Base-by-base conservation (phyloP, 2,888 invertebrate species). In the Latrodectus elegans region DNA sequence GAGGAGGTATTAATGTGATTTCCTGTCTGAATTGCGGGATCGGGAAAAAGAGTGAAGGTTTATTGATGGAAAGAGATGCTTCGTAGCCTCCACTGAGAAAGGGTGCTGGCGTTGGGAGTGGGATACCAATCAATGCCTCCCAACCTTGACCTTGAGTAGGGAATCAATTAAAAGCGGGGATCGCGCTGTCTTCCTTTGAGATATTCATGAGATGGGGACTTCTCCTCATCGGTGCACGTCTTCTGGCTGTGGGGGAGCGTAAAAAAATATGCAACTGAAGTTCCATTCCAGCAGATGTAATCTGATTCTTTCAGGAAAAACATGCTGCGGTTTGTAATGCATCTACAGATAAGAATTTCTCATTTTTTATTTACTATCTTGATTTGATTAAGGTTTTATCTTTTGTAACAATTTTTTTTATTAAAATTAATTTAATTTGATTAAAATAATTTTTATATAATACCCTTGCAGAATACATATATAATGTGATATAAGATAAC, bases 81-180 rank as follows among this genome's bases (percentile, higher is more conserved):
- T 67, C 17, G 22, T 17, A 15, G n/a, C 11, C 67, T 26, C 67
- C 67, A 17, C 22, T 68, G n/a, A 8, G 22, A n/a, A 22, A 68
- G 65, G 73, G 22, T 55, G 38, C 38, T 38, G 38, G 38, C 38
- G 38, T n/a, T 73, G 77, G 72, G 86, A 60, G 76, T 75, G 76
- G 72, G 22, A 72, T 73, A 71, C 81, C 72, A 86, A 87, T 87
- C 86, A 87, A 87, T 87, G 86, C 65, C 81, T 81, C 76, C 77
- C 77, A 87, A 87, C 86, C 86, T 87, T 87, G 86, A 87, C 86
- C 86, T 87, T 87, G 86, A 87, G 77, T 60, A 38, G 77, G 64
- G 77, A 81, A 87, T 87, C 81, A 87, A 87, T 87, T 87, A 87
- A 87, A 87, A 87, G 86, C 77, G n/a, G 81, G 86, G 75, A 78